Conservation (phyloP, 2,888 invertebrate species). For the Polylopha cassiicola region DNA sequence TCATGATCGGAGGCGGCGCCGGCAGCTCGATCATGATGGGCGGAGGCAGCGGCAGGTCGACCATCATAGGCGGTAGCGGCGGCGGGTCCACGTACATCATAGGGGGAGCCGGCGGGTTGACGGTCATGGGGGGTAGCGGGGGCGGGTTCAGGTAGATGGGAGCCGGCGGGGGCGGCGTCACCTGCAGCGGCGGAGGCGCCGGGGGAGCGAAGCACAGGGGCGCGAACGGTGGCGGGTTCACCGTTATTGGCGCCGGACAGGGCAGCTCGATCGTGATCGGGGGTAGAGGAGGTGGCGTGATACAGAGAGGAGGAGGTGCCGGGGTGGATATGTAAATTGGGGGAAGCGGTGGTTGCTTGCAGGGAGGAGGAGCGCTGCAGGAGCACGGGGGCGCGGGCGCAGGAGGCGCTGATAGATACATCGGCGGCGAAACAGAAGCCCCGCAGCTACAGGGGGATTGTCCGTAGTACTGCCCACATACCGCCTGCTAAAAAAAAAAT, state of each 20-base stretch:
- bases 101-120: constrained; percentile 52
- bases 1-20: constrained; percentile 48
- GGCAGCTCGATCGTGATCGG: constrained; percentile 50
- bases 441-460: constrained; percentile 23
- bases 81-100: constrained; percentile 33
- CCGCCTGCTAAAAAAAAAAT: constrained; percentile 41
- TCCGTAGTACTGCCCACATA: constrained; percentile 51
- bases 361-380: constrained; percentile 36
- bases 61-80: constrained; percentile 32
- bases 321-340: constrained; percentile 51
- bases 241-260: constrained; percentile 47
- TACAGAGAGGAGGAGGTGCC: constrained; percentile 45
- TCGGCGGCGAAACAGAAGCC: constrained; percentile 28
- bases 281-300: constrained; percentile 45
- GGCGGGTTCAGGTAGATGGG: constrained; percentile 50
- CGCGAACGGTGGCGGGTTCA: constrained; percentile 43
- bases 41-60: constrained; percentile 34
- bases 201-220: constrained; percentile 48
- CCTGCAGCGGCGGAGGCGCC: constrained; percentile 34
- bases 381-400: constrained; percentile 28
- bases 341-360: constrained; percentile 29
- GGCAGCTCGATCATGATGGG: constrained; percentile 39
- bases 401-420: constrained; percentile 24
- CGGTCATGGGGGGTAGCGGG: constrained; percentile 50
- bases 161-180: constrained; percentile 38